Evolutionary conservation across 2,797 vertebrate species (phyloP).

Genomic region (Zenarchopterus dispar): DNA sequence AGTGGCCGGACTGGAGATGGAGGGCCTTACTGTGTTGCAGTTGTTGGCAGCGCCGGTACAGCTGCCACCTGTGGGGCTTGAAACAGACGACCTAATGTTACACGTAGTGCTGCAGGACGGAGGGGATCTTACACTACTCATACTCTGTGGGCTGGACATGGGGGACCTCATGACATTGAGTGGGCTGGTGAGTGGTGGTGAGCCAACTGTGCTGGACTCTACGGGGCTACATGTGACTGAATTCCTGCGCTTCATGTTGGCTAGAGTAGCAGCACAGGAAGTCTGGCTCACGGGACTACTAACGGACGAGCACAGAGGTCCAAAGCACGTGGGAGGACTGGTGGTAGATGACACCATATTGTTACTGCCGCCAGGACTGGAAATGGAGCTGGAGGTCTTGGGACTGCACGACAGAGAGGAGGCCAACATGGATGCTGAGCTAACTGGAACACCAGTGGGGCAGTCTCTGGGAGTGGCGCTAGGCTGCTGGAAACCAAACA

Average conservation of each 20-base stretch:
- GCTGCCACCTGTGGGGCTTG: slow-evolving; percentile 88
- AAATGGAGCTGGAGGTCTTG: slow-evolving; percentile 88
- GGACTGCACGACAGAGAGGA: slow-evolving; percentile 88
- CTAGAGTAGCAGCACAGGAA: slow-evolving; percentile 83
- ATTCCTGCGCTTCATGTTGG: slow-evolving; percentile 87
- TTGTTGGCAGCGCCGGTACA: slow-evolving; percentile 79
- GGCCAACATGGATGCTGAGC: slow-evolving; percentile 85
- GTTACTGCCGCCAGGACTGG: slow-evolving; percentile 91
- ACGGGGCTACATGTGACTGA: slow-evolving; percentile 93
- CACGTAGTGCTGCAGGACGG: slow-evolving; percentile 88
- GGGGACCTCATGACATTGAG: slow-evolving; percentile 95
- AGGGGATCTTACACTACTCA: slow-evolving; percentile 92
- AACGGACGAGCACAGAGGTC: slow-evolving; percentile 82
- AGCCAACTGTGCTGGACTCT: slow-evolving; percentile 89
- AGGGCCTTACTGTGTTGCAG: slow-evolving; percentile 86
- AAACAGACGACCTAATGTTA: slow-evolving; percentile 91
- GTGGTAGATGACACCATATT: slow-evolving; percentile 93
- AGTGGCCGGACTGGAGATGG: slow-evolving; percentile 90
- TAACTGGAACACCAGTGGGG: slow-evolving; percentile 81
- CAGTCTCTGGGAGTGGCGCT: slow-evolving; percentile 83
- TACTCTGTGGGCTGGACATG: slow-evolving; percentile 93
- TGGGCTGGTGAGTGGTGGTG: slow-evolving; percentile 94
- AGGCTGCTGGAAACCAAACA: slow-evolving; percentile 82
- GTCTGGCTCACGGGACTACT: slow-evolving; percentile 90
- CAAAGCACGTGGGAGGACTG: slow-evolving; percentile 88